Conservation (phyloP, 1,140 invertebrate genomes). For the Palaemon carinicauda region DNA sequence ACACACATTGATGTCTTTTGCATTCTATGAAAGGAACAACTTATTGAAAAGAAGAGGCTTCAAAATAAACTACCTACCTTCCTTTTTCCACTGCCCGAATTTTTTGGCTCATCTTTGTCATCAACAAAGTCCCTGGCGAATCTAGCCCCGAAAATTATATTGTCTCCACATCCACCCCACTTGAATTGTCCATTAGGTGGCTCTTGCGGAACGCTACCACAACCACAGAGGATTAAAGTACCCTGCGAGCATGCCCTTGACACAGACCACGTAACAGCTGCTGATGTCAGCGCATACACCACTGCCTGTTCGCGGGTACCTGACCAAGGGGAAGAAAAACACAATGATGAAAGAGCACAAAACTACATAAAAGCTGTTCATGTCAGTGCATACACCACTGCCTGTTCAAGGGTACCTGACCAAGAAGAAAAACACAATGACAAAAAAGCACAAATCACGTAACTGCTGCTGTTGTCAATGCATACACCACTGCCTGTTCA, state of each 20-base stretch:
- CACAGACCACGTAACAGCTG: slow-evolving; percentile 77
- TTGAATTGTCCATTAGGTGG: slow-evolving; percentile 72
- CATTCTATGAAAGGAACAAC: too few species aligned
- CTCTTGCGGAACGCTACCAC: slow-evolving; percentile 71
- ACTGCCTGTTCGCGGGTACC: slow-evolving; percentile 84
- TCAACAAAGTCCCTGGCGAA: slow-evolving; percentile 63
- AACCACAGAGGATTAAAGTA: slow-evolving; percentile 73
- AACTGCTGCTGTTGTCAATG: too few species aligned
- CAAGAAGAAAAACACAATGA: too few species aligned
- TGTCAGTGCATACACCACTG: too few species aligned
- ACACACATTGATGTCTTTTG: too few species aligned
- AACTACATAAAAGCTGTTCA: too few species aligned
- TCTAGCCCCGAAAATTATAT: slow-evolving; percentile 71
- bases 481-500: too few species aligned
- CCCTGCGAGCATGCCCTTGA: slow-evolving; percentile 79
- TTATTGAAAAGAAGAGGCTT: too few species aligned
- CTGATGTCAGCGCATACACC: slow-evolving; percentile 78
- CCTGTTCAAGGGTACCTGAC: too few species aligned
- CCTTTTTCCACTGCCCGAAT: background rate
- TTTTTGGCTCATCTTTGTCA: background rate
- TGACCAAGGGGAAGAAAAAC: slow-evolving; percentile 62
- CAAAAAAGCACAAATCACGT: too few species aligned
- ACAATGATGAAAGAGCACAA: too few species aligned
- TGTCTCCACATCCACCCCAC: slow-evolving; percentile 78
- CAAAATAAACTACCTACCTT: background rate